Evolutionary conservation across 2,888 invertebrate genomes (phyloP).

Genomic region (Paralinhomoeus sp.): DNA sequence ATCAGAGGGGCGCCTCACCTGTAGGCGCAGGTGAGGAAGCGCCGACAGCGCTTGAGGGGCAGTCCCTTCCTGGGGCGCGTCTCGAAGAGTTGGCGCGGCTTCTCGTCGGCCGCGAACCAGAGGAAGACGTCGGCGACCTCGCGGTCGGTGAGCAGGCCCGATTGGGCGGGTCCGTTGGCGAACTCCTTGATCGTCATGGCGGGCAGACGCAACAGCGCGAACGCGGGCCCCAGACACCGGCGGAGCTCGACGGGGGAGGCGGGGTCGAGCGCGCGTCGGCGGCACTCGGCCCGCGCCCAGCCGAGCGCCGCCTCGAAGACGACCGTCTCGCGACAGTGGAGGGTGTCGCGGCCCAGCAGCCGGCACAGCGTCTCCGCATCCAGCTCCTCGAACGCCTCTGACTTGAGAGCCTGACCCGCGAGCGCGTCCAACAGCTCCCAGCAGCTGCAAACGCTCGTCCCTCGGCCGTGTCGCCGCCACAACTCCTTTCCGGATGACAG

Average conservation of each 20-base stretch:
- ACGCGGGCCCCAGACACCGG: slow-evolving; percentile 36
- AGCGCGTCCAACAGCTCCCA: slow-evolving; percentile 92
- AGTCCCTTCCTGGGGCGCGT: slow-evolving; percentile 60
- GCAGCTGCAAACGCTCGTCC: slow-evolving; percentile 36
- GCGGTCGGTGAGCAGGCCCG: slow-evolving; percentile 55
- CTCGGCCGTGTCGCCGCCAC: no score
- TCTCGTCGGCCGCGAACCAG: slow-evolving; percentile 67
- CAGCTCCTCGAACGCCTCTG: slow-evolving; percentile 85
- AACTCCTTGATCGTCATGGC: slow-evolving; percentile 80
- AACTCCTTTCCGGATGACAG: no score
- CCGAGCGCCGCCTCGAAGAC: slow-evolving; percentile 38
- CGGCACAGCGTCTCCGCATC: slow-evolving; percentile 75
- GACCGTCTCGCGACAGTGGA: slow-evolving; percentile 28
- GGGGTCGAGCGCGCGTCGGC: slow-evolving; percentile 49
- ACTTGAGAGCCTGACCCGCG: slow-evolving; percentile 84
- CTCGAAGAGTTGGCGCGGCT: slow-evolving; percentile 58
- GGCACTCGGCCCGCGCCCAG: slow-evolving; percentile 79
- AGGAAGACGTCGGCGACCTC: slow-evolving; percentile 86
- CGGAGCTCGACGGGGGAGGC: slow-evolving; percentile 44
- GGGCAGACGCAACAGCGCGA: slow-evolving; percentile 69
- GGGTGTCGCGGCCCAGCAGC: slow-evolving; percentile 67
- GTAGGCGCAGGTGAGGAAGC: no score
- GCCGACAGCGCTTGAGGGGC: slow-evolving; percentile 74
- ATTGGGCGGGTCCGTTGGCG: slow-evolving; percentile 78
- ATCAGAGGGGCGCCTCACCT: no score